Evolutionary conservation across 2,113 vertebrate genomes (phyloP), one percentile per base, ranked within the genome.

Genomic region (Leptobrachium leishanense): DNA sequence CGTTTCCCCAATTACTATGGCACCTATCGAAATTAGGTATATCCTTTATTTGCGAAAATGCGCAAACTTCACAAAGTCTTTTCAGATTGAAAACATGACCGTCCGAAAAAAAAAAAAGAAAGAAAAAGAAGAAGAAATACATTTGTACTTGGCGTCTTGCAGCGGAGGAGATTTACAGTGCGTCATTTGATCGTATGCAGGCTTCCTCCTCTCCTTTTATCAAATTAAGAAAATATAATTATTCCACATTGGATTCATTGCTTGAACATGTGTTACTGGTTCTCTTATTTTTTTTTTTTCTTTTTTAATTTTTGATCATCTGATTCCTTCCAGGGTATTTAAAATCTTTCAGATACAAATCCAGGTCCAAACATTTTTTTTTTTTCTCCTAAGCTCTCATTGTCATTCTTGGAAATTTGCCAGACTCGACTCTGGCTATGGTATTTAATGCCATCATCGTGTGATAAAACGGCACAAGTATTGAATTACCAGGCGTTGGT

Each of bases 1-100:
- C 15, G 77, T 93, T 76, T 91, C 92, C 77, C 95, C 96, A 41
- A 96, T 99, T 87, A 99, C 96, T 78, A 98, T 98, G 97, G 95
- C 95, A 2, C 97, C 96, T 85, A 92, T 98, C 57, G 96, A 99
- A 91, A 98, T 99, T 88, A 97, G 98, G 89, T 98, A 99, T 99
- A 99, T 99, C 98, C 98, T 99, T 92, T 86, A 11, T 55, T 83
- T 81, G 2, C 5, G 31, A 44, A 43, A 50, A 13, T 6, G n/a
- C 41, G 54, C 55, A 10, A 5, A 15, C 55, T 15, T 59, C 55
- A 2, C 10, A 59, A 59, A 15, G 10, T 59, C 10, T 15, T 13
- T 13, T 59, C 55, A 59, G 55, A 59, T 59, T 15, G 13, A 59
- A 59, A 1, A 11, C 55, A 59, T 46, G 44, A 46, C 10, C 55